Percentiles rank a stretch among this genome's conserved stretches.
Conservation (phyloP, 2,888 invertebrate species). For the Drosophila phalerata region DNA sequence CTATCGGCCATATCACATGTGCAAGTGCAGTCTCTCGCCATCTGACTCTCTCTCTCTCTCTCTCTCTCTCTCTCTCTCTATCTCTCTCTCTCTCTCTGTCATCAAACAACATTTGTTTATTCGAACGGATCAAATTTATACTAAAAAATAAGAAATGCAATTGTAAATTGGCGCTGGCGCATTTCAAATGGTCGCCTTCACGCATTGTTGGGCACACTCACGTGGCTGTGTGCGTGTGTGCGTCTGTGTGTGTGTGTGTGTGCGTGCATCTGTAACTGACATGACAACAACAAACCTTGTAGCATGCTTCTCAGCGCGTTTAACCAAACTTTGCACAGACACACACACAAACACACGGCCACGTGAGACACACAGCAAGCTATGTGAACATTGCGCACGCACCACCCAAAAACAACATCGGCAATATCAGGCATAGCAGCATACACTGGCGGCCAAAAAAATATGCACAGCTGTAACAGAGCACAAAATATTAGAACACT, state of each 20-base stretch:
- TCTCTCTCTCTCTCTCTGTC: not conserved
- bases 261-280: slow-evolving; percentile 21
- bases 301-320: slow-evolving; percentile 69
- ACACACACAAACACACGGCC: slow-evolving; percentile 2
- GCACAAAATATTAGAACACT: not conserved
- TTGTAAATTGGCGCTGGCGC: slow-evolving; percentile 44
- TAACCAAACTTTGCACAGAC: slow-evolving; percentile 58
- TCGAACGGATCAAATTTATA: slow-evolving; percentile 5
- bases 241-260: slow-evolving; percentile 9
- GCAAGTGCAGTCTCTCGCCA: not conserved
- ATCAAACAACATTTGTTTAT: not conserved
- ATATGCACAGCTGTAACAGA: not conserved
- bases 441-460: slow-evolving; percentile 27
- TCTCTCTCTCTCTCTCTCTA: not conserved
- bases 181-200: slow-evolving; percentile 34
- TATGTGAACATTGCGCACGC: slow-evolving; percentile 61
- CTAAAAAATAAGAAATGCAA: not conserved
- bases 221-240: not conserved
- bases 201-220: slow-evolving; percentile 31
- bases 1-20: slow-evolving; percentile 14
- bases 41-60: not conserved
- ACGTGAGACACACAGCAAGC: not conserved
- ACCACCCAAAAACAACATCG: slow-evolving; percentile 42
- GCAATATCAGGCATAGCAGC: slow-evolving; percentile 5
- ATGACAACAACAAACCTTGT: slow-evolving; percentile 30